Percentiles rank a stretch among this genome's conserved stretches.
These are phyloP conservation scores for Minunthozetes semirufus DNA, from an alignment of 2,888 invertebrate species.

Conservation along the genomic window DNA sequence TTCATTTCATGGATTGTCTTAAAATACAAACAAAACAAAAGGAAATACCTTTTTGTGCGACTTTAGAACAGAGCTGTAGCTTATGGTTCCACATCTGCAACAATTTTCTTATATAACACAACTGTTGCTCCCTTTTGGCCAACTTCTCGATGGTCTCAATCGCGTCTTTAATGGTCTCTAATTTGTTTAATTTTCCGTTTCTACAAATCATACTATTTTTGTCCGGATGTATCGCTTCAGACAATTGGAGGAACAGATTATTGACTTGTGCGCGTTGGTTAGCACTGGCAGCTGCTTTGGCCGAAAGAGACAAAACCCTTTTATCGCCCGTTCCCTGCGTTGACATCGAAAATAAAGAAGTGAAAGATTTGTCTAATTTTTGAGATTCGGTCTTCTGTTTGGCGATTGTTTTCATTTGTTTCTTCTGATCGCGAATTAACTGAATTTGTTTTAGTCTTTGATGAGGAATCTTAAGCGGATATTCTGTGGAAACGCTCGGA, in stretches of 20 bases:
- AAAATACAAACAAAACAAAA: no score
- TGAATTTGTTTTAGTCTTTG: background rate
- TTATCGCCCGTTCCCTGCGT: background rate
- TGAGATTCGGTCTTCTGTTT: background rate
- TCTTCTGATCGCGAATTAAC: background rate
- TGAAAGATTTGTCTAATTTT: background rate
- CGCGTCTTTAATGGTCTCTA: constrained; percentile 11
- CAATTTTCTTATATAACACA: constrained; percentile 16
- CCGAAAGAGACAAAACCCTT: background rate
- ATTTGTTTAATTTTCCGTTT: background rate
- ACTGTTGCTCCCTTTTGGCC: constrained; percentile 23
- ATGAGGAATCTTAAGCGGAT: background rate
- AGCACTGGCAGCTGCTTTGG: constrained; percentile 6
- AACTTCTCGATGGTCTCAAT: constrained; percentile 27
- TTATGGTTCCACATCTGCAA: constrained; percentile 32
- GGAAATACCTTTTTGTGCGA: background rate
- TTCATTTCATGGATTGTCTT: no score
- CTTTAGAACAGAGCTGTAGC: constrained; percentile 6
- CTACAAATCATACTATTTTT: background rate
- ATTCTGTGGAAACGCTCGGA: background rate
- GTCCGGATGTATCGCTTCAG: background rate
- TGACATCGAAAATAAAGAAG: constrained; percentile 1
- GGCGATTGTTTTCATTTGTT: background rate
- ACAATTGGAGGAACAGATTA: background rate
- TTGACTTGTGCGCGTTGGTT: background rate